A percentile compares a stretch with the other conserved stretches of the same genome.
These are phyloP conservation scores for Vidua macroura DNA, from an alignment of 2,113 vertebrate species.

Conservation along the genomic window DNA sequence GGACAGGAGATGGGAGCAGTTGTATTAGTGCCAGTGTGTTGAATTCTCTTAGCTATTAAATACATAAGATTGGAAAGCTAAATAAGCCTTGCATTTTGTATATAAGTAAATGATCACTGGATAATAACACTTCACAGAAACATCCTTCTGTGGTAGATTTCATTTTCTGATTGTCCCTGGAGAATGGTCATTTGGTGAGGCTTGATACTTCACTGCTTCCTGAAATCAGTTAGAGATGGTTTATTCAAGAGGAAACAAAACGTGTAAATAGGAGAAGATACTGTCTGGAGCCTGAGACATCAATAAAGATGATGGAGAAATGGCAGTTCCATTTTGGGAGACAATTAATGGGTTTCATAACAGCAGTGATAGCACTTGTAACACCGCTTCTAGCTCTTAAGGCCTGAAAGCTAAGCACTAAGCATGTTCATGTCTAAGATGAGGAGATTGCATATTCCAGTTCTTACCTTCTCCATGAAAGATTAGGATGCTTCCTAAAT, in stretches of 20 bases:
- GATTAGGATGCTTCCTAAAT: not conserved
- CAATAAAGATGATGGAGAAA: not conserved
- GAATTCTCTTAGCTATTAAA: not conserved
- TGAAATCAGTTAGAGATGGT: not conserved
- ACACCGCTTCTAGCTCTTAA: not conserved
- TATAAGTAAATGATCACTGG: not conserved
- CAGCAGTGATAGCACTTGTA: not conserved
- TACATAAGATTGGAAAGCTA: not conserved
- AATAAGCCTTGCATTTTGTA: not conserved
- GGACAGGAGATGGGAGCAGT: not conserved
- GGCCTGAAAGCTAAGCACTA: not conserved
- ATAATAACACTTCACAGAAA: not conserved
- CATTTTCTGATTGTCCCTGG: not conserved
- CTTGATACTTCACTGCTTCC: not conserved
- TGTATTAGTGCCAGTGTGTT: not conserved
- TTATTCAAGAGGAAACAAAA: not conserved
- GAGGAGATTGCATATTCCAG: not conserved
- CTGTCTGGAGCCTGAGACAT: not conserved
- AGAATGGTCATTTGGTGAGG: not conserved
- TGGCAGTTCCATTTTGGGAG: not conserved
- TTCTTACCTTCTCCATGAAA: not conserved
- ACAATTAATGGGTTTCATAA: not conserved
- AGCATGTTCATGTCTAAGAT: not conserved
- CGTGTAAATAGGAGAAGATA: not conserved
- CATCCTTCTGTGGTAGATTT: not conserved